Evolutionary conservation across 2,888 invertebrate species (phyloP).

Genomic region (Serrognathus titanus): DNA sequence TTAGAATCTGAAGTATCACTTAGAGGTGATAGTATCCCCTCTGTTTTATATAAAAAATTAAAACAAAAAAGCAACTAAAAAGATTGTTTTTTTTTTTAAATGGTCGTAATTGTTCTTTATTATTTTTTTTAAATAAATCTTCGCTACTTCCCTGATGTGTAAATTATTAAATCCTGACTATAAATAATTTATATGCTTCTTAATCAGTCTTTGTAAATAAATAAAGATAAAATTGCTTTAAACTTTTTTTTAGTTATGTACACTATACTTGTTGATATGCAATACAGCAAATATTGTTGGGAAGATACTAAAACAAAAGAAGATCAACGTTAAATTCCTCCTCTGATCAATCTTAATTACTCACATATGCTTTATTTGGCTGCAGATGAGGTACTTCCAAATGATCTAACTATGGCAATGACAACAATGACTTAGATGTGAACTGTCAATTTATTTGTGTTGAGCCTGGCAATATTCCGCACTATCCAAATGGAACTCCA

Average conservation of each 20-base stretch:
- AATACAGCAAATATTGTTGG: slow-evolving; percentile 15
- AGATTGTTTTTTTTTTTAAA: too few species aligned
- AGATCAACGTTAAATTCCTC: neutral
- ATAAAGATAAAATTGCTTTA: slow-evolving; percentile 14
- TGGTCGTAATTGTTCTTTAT: neutral
- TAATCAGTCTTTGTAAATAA: slow-evolving; percentile 17
- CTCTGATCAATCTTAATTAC: slow-evolving; percentile 7
- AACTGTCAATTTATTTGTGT: slow-evolving; percentile 75
- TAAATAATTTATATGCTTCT: slow-evolving; percentile 9
- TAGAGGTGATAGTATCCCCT: slow-evolving; percentile 5
- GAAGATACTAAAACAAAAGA: slow-evolving; percentile 16
- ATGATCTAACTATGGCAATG: slow-evolving; percentile 31
- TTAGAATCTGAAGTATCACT: slow-evolving; percentile 30
- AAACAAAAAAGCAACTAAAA: neutral
- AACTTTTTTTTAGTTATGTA: slow-evolving; percentile 15
- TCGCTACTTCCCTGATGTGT: neutral
- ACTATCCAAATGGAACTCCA: slow-evolving; percentile 98
- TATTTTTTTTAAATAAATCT: slow-evolving; percentile 5
- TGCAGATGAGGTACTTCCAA: slow-evolving; percentile 39
- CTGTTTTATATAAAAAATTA: neutral
- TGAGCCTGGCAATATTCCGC: slow-evolving; percentile 98
- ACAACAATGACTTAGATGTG: slow-evolving; percentile 31
- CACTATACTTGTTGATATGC: slow-evolving; percentile 18
- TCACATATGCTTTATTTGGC: slow-evolving; percentile 39
- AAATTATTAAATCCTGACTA: slow-evolving; percentile 6